phyloP scores from a whole-genome alignment of 2,888 invertebrate genomes.

The Orchesellides sinensis region DNA sequence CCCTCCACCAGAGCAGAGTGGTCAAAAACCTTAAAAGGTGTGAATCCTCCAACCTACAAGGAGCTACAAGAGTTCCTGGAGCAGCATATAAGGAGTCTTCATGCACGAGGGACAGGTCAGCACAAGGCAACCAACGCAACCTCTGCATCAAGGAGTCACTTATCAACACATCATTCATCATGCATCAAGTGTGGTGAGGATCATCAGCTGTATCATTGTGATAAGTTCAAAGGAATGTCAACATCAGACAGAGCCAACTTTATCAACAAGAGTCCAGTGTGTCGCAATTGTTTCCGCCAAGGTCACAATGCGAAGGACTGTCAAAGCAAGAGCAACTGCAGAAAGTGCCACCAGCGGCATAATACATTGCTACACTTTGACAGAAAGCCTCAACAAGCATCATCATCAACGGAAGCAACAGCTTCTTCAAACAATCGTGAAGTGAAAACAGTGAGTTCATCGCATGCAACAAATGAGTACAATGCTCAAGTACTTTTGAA shows the following conservation, averaged over 20 bases:
- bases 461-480: background rate
- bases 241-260: background rate
- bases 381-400: background rate
- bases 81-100: slow-evolving; percentile 14
- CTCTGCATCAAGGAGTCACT: background rate
- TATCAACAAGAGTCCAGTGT: background rate
- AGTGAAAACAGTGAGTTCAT: background rate
- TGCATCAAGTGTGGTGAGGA: background rate
- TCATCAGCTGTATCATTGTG: slow-evolving; percentile 34
- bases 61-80: slow-evolving; percentile 27
- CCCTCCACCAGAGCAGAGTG: slow-evolving; percentile 22
- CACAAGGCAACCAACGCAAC: background rate
- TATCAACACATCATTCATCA: slow-evolving; percentile 19
- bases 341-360: slow-evolving; percentile 11
- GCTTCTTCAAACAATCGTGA: background rate
- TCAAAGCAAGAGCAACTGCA: slow-evolving; percentile 3
- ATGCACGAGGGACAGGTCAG: background rate
- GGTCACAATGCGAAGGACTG: slow-evolving; percentile 22
- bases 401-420: background rate
- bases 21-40: background rate
- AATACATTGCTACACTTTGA: slow-evolving; percentile 21
- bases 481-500: slow-evolving; percentile 6
- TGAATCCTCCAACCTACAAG: slow-evolving; percentile 2
- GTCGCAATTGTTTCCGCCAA: slow-evolving; percentile 48
- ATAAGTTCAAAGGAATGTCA: background rate